phyloP scores from a whole-genome alignment of 30 jellyfish, hydroid and myxozoan species.

The Pseudorhiza aurosa region DNA sequence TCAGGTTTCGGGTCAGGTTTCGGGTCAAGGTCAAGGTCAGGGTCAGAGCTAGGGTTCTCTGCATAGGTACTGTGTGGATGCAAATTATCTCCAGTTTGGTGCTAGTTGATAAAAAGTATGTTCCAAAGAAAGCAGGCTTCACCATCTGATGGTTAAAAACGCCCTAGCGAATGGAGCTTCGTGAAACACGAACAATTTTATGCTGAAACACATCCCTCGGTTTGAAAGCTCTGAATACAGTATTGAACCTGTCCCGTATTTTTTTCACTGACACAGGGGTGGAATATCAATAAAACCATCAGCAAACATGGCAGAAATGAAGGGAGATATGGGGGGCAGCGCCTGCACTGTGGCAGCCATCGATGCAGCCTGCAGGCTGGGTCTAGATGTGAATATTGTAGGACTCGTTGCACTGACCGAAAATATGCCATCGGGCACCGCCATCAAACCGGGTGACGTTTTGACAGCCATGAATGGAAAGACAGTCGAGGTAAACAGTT shows the following conservation, averaged over 20 bases:
- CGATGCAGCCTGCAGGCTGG: conserved; percentile 78
- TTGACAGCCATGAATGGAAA: conserved; percentile 97
- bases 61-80: no score
- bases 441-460: conserved; percentile 99
- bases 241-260: background rate
- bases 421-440: conserved; percentile 98
- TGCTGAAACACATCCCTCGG: no score
- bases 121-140: no score
- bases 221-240: no score
- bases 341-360: conserved; percentile 96
- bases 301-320: conserved; percentile 92
- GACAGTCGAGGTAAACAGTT: conserved; percentile 86
- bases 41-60: no score
- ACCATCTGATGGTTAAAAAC: no score
- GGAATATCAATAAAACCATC: conserved; percentile 98
- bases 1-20: no score
- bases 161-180: no score
- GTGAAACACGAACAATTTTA: no score
- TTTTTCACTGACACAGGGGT: conserved; percentile 65
- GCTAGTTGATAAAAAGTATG: no score
- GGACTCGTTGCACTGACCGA: conserved; percentile 96
- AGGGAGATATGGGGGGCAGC: conserved; percentile 99
- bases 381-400: conserved; percentile 80
- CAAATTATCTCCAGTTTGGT: no score
- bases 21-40: no score